Percentiles rank a stretch among this genome's conserved stretches.
Evolutionary conservation across 2,888 invertebrate species (phyloP).

Genomic region (Stictocephala bisonia): DNA sequence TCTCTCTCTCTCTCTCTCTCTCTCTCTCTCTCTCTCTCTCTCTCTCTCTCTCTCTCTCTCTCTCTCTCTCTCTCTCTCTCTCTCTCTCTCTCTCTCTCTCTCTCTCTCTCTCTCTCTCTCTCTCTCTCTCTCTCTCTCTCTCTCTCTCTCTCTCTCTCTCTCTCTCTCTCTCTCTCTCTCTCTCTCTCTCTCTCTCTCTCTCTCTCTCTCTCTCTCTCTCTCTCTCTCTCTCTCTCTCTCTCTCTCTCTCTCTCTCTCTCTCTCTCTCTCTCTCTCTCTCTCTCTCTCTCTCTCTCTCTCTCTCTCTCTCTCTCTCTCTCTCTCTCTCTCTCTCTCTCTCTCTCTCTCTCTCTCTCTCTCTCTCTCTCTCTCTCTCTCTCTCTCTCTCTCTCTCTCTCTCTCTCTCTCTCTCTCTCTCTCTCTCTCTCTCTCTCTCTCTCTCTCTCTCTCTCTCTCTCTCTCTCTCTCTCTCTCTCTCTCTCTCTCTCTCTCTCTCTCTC

Average conservation of each 20-base stretch:
- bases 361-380: neutral
- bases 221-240: neutral
- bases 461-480: neutral
- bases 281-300: neutral
- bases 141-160: conserved; percentile 35
- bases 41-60: conserved; percentile 40
- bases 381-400: neutral
- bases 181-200: conserved; percentile 19
- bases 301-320: neutral
- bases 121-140: neutral
- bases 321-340: neutral
- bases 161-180: conserved; percentile 16
- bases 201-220: neutral
- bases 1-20: conserved; percentile 61
- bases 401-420: neutral
- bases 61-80: conserved; percentile 14
- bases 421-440: neutral
- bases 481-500: neutral
- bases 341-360: neutral
- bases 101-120: conserved; percentile 1
- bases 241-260: neutral
- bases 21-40: conserved; percentile 55
- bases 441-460: neutral
- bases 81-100: conserved; percentile 12
- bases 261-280: neutral